Evolutionary conservation across 2,888 invertebrate genomes (phyloP), one percentile per base, ranked within the genome.

Genomic region (Acronicta aceris): DNA sequence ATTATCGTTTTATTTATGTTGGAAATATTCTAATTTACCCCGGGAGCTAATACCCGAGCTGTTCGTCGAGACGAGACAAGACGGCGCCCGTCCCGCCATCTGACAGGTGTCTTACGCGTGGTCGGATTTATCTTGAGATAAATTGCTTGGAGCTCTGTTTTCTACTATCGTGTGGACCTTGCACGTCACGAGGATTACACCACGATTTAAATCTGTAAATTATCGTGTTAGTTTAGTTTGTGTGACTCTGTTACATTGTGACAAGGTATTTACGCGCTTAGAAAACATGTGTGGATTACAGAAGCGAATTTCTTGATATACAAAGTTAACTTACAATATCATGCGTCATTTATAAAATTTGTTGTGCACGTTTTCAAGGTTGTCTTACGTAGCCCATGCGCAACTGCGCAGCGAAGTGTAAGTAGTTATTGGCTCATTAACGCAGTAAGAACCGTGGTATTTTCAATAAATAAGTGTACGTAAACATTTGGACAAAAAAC

Each of bases 81-180:
- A 85, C 86, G 86, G 83, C 85, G 81, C 86, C 84, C 76, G 86
- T 88, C 88, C 77, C 79, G 78, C 76, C 81, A 81, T 87, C 86
- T 93, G 93, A 92, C 92, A 92, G 92, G 90, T 92, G 91, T 88
- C 90, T 87, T 86, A 89, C 87, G 88, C 87, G 89, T 81, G 88
- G 85, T 85, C 79, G 89, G 90, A 91, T 91, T 90, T 90, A 87
- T 90, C 88, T 83, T 74, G 78, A 85, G 87, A 91, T 90, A 89
- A 91, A 92, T 92, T 89, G 88, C 71, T 66, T 65, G 74, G 71
- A 74, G 77, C 75, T 67, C 76, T 71, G 71, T 78, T 72, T 74
- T 75, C 70, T 76, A 72, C 73, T 68, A 75, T 66, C 69, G 65
- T 75, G 81, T 81, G 76, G 74, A 81, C 78, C 78, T 73, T 54